Conservation (phyloP, 2,113 vertebrate genomes). For the Actenoides hombroni region DNA sequence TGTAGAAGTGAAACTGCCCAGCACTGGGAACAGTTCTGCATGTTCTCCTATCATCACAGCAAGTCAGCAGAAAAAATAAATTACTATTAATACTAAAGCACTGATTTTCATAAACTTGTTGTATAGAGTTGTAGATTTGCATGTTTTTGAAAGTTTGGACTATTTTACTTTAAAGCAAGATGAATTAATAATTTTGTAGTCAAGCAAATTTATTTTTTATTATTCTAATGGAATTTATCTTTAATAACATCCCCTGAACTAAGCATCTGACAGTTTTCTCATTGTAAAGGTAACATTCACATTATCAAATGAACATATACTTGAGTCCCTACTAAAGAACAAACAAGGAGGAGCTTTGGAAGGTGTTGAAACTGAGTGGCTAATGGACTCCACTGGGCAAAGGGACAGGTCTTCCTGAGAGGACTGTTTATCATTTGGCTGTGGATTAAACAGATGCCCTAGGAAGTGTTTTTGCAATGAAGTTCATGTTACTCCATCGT, state of each 20-base stretch:
- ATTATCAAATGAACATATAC: not conserved
- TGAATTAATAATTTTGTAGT: not conserved
- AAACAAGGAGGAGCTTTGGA: not conserved
- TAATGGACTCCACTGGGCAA: constrained; percentile 10
- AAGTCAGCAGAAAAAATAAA: constrained; percentile 32
- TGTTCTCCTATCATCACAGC: constrained; percentile 7
- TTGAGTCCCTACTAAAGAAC: not conserved
- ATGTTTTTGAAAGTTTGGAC: not conserved
- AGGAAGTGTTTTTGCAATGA: constrained; percentile 48
- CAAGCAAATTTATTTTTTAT: not conserved
- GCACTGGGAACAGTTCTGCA: not conserved
- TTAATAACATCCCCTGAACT: not conserved
- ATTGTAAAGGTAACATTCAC: not conserved
- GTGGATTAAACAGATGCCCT: constrained; percentile 53
- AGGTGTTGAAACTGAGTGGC: not conserved
- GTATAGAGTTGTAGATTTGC: not conserved
- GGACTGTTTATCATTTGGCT: constrained; percentile 53
- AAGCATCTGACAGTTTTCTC: not conserved
- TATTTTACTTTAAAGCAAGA: not conserved
- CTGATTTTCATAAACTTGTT: not conserved
- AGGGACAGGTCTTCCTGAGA: constrained; percentile 5
- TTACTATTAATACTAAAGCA: not conserved
- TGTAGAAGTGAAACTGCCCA: not conserved
- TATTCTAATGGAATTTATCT: not conserved
- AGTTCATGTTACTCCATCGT: constrained; percentile 29